Evolutionary conservation across 2,797 vertebrate species (phyloP).

Genomic region (Argyrosomus regius): DNA sequence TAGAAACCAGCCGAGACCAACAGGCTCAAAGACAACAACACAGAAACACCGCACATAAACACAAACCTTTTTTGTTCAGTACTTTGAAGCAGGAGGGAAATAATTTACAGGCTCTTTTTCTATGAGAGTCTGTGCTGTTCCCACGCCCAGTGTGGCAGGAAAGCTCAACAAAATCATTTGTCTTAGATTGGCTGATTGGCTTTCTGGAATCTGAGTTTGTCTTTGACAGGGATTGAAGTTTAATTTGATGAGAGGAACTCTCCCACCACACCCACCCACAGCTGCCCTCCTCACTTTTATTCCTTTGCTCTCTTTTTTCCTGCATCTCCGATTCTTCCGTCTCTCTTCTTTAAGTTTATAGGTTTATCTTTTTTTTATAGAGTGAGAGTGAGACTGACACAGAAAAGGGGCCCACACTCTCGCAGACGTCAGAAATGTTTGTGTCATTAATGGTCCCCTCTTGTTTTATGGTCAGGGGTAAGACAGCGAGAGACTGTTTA

Average conservation of each 20-base stretch:
- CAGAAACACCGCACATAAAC: conserved; percentile 74
- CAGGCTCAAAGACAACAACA: conserved; percentile 63
- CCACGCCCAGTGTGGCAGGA: conserved; percentile 84
- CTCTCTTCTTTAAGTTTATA: conserved; percentile 46
- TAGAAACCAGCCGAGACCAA: conserved; percentile 59
- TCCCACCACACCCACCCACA: conserved; percentile 61
- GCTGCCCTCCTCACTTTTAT: conserved; percentile 40
- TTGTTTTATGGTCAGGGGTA: conserved; percentile 61
- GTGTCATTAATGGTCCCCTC: conserved; percentile 64
- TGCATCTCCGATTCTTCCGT: conserved; percentile 30
- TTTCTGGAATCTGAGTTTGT: conserved; percentile 75
- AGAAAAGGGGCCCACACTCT: conserved; percentile 41
- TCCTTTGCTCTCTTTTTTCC: conserved; percentile 35
- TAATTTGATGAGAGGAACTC: conserved; percentile 74
- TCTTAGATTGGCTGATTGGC: conserved; percentile 84
- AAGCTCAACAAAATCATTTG: conserved; percentile 81
- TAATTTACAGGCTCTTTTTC: conserved; percentile 80
- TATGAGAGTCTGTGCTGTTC: conserved; percentile 81
- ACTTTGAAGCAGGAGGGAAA: conserved; percentile 82
- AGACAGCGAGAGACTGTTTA: conserved; percentile 44
- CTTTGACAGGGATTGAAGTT: conserved; percentile 75
- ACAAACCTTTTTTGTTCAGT: conserved; percentile 70
- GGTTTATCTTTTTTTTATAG: conserved; percentile 73
- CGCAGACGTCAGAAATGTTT: conserved; percentile 66
- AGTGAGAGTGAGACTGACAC: conserved; percentile 58